Evolutionary conservation across 2,888 invertebrate genomes (phyloP).

Genomic region (Glaucopsyche alexis): DNA sequence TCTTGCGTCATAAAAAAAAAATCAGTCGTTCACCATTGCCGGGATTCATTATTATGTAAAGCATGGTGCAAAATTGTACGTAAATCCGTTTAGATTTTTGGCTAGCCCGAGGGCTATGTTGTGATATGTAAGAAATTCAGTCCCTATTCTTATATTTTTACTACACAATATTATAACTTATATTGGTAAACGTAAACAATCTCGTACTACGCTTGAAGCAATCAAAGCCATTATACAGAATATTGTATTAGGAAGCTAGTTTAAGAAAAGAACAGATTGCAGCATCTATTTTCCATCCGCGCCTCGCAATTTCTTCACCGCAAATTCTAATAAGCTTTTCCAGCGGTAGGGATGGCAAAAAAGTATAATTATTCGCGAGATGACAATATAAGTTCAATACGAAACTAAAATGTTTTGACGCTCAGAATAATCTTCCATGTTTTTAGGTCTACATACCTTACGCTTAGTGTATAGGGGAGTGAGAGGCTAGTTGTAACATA

Average conservation of each 20-base stretch:
- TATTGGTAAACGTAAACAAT: not conserved
- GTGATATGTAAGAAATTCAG: too few relatives aligned
- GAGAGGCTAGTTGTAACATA: too few relatives aligned
- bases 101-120: too few relatives aligned
- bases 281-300: slow-evolving; percentile 7
- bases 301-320: slow-evolving; percentile 15
- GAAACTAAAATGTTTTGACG: too few relatives aligned
- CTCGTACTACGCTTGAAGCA: not conserved
- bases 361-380: not conserved
- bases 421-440: too few relatives aligned
- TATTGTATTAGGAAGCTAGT: slow-evolving; percentile 12
- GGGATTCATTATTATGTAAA: too few relatives aligned
- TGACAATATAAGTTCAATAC: not conserved
- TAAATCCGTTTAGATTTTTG: too few relatives aligned
- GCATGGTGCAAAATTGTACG: too few relatives aligned
- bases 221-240: slow-evolving; percentile 15
- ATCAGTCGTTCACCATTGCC: too few relatives aligned
- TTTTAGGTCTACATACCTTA: too few relatives aligned
- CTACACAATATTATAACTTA: not conserved
- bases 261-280: slow-evolving; percentile 11
- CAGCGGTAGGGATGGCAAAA: not conserved
- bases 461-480: too few relatives aligned
- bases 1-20: too few relatives aligned
- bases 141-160: not conserved
- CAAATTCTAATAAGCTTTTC: slow-evolving; percentile 5